Evolutionary conservation across 2,113 vertebrate genomes (phyloP).

Genomic region (Athene cunicularia): DNA sequence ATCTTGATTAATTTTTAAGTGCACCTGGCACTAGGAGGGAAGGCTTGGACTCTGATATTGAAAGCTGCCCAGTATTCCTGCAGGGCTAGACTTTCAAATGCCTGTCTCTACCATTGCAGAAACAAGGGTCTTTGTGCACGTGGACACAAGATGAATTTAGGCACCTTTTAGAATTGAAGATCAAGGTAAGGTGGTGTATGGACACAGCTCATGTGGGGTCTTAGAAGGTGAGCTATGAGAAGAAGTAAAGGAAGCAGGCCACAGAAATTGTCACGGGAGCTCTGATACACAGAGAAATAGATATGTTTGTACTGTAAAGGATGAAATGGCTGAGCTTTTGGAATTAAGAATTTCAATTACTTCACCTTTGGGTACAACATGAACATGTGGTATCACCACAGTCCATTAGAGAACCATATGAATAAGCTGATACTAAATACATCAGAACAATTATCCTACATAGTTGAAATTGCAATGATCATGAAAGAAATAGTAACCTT

Average conservation of each 20-base stretch:
- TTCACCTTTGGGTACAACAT: background rate
- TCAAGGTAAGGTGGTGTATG: background rate
- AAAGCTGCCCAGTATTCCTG: background rate
- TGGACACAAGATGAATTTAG: background rate
- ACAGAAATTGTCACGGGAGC: background rate
- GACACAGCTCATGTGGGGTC: background rate
- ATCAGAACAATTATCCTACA: background rate
- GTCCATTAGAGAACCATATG: background rate
- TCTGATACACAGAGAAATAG: background rate
- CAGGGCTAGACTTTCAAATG: background rate
- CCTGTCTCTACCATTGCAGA: background rate
- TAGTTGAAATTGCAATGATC: background rate
- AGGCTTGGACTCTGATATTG: background rate
- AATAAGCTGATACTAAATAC: background rate
- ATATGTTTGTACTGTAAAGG: background rate
- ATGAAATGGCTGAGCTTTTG: background rate
- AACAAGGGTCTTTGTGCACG: background rate
- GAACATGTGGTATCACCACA: background rate
- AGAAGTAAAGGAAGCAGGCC: background rate
- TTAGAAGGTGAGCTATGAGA: background rate
- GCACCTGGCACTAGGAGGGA: background rate
- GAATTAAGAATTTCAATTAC: background rate
- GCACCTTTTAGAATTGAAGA: background rate
- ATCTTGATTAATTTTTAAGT: background rate
- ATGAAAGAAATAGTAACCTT: background rate